Conservation (phyloP, 2,888 invertebrate genomes). For the Drosophila mercatorum region DNA sequence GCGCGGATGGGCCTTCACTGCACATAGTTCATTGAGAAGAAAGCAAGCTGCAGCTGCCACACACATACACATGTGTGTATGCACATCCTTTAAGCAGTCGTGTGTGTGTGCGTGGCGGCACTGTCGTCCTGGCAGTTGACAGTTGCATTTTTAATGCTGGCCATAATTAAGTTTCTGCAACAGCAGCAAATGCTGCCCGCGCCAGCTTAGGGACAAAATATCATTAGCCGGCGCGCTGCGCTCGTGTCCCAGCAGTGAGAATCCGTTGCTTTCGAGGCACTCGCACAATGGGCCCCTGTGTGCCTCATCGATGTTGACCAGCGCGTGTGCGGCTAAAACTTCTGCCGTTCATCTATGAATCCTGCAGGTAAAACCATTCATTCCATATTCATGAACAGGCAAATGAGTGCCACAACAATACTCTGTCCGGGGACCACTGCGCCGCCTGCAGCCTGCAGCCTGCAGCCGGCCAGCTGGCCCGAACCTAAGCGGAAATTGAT, state of each 20-base stretch:
- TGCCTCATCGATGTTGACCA: slow-evolving; percentile 48
- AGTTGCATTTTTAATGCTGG: slow-evolving; percentile 76
- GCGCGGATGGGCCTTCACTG: background rate
- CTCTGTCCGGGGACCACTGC: slow-evolving; percentile 6
- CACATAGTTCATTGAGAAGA: slow-evolving; percentile 54
- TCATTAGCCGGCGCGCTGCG: slow-evolving; percentile 34
- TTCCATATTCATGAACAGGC: slow-evolving; percentile 36
- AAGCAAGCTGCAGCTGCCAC: slow-evolving; percentile 46
- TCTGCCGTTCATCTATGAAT: background rate
- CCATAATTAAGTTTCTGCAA: slow-evolving; percentile 77
- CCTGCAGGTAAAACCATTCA: slow-evolving; percentile 23
- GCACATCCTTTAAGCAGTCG: background rate
- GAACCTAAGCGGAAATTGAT: slow-evolving; percentile 9
- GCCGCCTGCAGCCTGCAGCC: background rate
- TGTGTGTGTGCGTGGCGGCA: slow-evolving; percentile 11
- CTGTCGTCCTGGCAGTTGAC: slow-evolving; percentile 66
- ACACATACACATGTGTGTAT: slow-evolving; percentile 14
- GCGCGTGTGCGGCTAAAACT: background rate
- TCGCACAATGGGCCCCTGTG: slow-evolving; percentile 24
- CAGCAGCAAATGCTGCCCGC: slow-evolving; percentile 22
- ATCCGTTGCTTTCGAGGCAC: background rate
- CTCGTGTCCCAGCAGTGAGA: slow-evolving; percentile 14
- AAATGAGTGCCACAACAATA: slow-evolving; percentile 24
- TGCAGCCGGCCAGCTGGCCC: background rate
- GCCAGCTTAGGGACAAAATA: slow-evolving; percentile 48